Evolutionary conservation across 2,113 vertebrate genomes (phyloP), one percentile per base, ranked within the genome.

Genomic region (Leptodactylus fuscus): DNA sequence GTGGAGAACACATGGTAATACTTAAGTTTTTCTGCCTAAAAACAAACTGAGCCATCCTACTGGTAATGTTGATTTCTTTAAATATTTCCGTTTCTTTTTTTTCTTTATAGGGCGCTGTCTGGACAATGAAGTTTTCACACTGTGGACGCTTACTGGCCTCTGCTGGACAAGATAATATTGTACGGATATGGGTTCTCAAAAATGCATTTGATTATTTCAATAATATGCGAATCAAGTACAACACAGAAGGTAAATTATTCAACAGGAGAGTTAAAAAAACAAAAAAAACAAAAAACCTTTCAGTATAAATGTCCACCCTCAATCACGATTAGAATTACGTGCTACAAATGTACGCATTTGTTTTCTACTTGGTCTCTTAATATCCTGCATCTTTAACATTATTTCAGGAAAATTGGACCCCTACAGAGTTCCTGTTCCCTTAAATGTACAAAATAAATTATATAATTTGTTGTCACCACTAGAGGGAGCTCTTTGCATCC

Each of bases 101-200:
- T 29, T 85, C 85, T 82, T 5, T 89, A 13, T 85, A 98, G 98
- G 98, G 98, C 38, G 98, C 98, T 0, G 98, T 99, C 70, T 99
- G 98, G 98, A 99, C 98, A 4, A 99, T 99, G 98, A 99, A 99
- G 88, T 99, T 99, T 91, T 99, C 98, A 86, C 97, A 99, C 90
- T 99, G 98, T 2, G 97, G 98, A 53, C 91, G 98, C 81, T 93
- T 99, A 88, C 93, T 99, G 90, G 98, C 98, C 4, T 96, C 96
- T 24, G 98, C 97, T 22, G 98, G 98, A 24, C 98, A 99, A 90
- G 98, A 99, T 87, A 99, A 99, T 0, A 93, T 99, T 79, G 98
- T 99, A 29, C 94, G 98, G 87, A 99, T 99, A 92, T 99, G 98
- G 98, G 98, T 97, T 87, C 91, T 99, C 82, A 99, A 98, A 92